Evolutionary conservation across 1,140 invertebrate species (phyloP), one percentile per base, ranked within the genome.

Genomic region (Polypedilum pembai): DNA sequence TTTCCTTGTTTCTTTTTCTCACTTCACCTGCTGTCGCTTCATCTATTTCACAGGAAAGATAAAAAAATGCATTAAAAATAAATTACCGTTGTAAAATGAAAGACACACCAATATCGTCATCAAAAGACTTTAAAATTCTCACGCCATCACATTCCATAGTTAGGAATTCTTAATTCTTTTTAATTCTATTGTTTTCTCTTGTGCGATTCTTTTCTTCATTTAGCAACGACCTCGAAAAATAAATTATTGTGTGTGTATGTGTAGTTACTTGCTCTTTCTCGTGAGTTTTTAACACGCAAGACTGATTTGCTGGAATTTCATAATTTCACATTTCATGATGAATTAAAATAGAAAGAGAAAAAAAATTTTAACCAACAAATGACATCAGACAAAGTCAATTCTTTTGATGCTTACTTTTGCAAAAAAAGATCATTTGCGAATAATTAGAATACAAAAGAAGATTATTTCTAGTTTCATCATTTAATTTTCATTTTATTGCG

Each of bases 91-190:
- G 45, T 56, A 4, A 8, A 12, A 56, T 56, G 4, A 4, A n/a
- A n/a, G n/a, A n/a, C n/a, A 15, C 12, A n/a, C n/a, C 45, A 15
- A 33, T 33, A 33, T 33, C 24, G 45, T n/a, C 12, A 56, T n/a
- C 12, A 56, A 56, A 15, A 56, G 45, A n/a, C 45, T n/a, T n/a
- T 12, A 56, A 56, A 56, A 56, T 56, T 56, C 45, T 56, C 45
- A 56, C 45, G 45, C 45, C 45, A 56, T 56, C 45, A n/a, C 45
- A 56, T 56, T 56, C 45, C 45, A 56, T 15, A 56, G n/a, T n/a
- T 56, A 12, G n/a, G 3, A 56, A 56, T n/a, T 56, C n/a, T 56
- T 56, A 12, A 45, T 45, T 45, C 15, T 45, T 1, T 8, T 56
- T 56, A 56, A 56, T 56, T 56, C 45, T 56, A 56, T 56, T 56